Percentiles rank a stretch among this genome's conserved stretches.
Conservation (phyloP, 2,113 vertebrate genomes). For the Tringa solitaria region DNA sequence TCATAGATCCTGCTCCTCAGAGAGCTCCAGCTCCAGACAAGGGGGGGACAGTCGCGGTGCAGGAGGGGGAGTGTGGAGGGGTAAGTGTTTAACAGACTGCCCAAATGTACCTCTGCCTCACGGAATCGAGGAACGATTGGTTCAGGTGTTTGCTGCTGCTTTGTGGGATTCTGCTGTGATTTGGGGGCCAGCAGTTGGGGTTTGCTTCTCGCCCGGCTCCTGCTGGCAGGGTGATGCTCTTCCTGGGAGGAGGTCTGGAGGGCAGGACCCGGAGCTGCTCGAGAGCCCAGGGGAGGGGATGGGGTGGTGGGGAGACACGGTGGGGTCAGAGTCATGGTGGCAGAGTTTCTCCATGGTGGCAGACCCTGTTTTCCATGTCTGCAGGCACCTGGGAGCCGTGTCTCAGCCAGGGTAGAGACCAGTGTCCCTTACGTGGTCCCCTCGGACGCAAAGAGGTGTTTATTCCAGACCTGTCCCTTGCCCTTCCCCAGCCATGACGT, state of each 20-base stretch:
- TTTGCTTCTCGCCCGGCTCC: not conserved
- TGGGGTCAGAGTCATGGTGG: rapidly evolving
- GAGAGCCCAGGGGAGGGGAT: rapidly evolving
- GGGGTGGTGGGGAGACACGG: rapidly evolving
- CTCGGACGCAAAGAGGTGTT: rapidly evolving
- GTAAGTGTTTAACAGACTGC: rapidly evolving
- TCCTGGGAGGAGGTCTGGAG: rapidly evolving
- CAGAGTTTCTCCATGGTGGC: rapidly evolving
- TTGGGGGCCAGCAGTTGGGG: no score
- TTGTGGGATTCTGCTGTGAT: rapidly evolving
- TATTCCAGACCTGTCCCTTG: rapidly evolving
- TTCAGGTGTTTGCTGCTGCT: not conserved
- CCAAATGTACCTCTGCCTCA: not conserved
- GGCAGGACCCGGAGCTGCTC: not conserved
- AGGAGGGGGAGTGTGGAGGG: rapidly evolving
- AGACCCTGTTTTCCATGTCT: rapidly evolving
- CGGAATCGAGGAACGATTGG: rapidly evolving
- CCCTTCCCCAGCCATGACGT: not conserved
- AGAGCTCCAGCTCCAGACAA: rapidly evolving
- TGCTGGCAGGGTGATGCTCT: not conserved
- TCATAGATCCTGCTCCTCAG: not conserved
- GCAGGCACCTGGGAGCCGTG: not conserved
- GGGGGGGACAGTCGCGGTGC: rapidly evolving
- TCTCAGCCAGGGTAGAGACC: rapidly evolving
- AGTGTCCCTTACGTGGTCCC: rapidly evolving